Conservation (phyloP, 2,113 vertebrate genomes). For the Gasterosteus nipponicus region DNA sequence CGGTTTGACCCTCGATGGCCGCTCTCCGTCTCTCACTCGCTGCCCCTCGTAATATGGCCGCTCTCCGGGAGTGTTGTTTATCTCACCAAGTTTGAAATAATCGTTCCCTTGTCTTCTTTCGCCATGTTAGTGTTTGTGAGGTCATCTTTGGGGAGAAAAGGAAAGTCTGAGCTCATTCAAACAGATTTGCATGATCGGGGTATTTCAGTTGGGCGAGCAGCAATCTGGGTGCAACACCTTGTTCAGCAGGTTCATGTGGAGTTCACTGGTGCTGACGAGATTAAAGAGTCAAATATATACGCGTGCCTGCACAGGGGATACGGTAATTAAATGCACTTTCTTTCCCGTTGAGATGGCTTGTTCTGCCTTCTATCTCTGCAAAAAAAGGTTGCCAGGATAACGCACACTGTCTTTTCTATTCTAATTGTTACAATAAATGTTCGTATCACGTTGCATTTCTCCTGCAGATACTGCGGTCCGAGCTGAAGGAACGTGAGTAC, state of each 20-base stretch:
- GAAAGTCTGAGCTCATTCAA: conserved; percentile 35
- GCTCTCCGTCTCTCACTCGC: conserved; percentile 2
- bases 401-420: neutral
- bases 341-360: neutral
- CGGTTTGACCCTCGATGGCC: conserved; percentile 20
- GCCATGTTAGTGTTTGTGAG: neutral
- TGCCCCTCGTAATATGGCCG: neutral
- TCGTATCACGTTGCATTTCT: neutral
- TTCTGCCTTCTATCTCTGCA: neutral
- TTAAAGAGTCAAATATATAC: conserved; percentile 23
- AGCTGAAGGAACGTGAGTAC: conserved; percentile 92
- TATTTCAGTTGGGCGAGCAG: neutral
- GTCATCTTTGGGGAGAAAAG: conserved; percentile 12
- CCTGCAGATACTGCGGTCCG: conserved; percentile 85
- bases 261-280: conserved; percentile 27
- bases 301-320: conserved; percentile 48
- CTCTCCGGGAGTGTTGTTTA: conserved; percentile 28
- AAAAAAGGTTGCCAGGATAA: neutral
- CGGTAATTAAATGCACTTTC: conserved; percentile 21
- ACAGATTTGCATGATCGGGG: conserved; percentile 20
- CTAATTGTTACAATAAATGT: neutral
- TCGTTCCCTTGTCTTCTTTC: conserved; percentile 29
- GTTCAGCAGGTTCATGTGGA: conserved; percentile 41
- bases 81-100: conserved; percentile 23
- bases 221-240: neutral